phyloP scores from a whole-genome alignment of 2,797 vertebrate species.

The Argya squamiceps region DNA sequence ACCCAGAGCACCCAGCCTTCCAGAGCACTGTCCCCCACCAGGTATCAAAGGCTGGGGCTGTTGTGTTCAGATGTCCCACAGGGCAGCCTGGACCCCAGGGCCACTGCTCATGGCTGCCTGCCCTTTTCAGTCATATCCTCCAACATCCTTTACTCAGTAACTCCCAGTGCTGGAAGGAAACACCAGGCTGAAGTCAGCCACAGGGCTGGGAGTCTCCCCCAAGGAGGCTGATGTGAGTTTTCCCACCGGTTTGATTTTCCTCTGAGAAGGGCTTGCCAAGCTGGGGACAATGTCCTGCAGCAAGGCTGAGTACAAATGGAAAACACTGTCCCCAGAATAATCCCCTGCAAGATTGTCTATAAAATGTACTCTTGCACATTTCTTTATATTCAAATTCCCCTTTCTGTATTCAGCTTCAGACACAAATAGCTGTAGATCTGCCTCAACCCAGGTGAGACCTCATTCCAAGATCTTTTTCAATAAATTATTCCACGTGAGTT shows the following conservation, averaged over 20 bases:
- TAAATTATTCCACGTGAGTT: neutral
- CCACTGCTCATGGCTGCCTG: accelerated
- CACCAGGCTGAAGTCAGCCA: neutral
- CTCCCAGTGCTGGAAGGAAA: neutral
- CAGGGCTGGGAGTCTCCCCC: neutral
- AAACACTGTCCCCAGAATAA: neutral
- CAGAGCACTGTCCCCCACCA: accelerated
- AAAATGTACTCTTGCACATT: neutral
- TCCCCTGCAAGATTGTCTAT: neutral
- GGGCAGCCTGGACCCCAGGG: neutral
- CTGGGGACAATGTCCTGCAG: accelerated
- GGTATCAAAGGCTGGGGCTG: neutral
- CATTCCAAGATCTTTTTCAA: neutral
- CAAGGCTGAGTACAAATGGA: neutral
- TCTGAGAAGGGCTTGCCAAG: neutral
- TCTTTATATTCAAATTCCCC: neutral
- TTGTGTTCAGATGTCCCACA: neutral
- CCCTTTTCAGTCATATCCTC: neutral
- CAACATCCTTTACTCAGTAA: neutral
- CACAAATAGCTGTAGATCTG: neutral
- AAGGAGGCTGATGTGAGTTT: neutral
- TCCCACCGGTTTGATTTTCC: neutral
- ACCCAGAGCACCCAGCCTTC: neutral
- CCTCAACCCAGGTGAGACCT: neutral
- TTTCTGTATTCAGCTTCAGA: neutral